Evolutionary conservation across 2,113 vertebrate genomes (phyloP), one percentile per base, ranked within the genome.

Genomic region (Trichomycterus rosablanca): DNA sequence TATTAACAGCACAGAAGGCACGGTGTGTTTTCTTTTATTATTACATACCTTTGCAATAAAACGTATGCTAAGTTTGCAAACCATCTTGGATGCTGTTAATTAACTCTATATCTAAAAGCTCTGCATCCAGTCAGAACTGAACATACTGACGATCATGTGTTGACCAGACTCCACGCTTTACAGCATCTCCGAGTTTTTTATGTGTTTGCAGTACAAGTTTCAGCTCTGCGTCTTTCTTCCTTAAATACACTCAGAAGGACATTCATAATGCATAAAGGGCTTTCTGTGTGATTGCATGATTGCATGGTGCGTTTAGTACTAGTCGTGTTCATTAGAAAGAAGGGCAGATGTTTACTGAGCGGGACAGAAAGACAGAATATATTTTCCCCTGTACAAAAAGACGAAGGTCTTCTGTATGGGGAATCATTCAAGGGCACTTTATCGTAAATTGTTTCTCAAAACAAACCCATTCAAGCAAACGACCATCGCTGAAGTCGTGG

Each of bases 241-340:
- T 69, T 54, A 67, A 66, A 73, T 43, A 35, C 30, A 48, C 24
- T 65, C 24, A 30, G 37, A 59, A 62, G 65, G 23, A 28, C 51
- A 76, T 78, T 49, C 69, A 76, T 74, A 69, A 76, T 73, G 64
- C 66, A 76, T 76, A 34, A 45, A 48, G 52, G n/a, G 45, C 64
- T 62, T 39, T 64, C 48, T 26, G 63, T 37, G 57, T 39, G 50
- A 55, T 16, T 59, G 30, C 22, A 3, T 50, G 40, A 55, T 16
- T 59, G 34, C 23, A 3, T 52, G 40, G 37, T 57, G n/a, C n/a
- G n/a, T 74, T 78, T 56, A 56, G 46, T 64, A 71, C 5, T 11
- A 64, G 66, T 55, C 53, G 55, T 58, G 59, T 48, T 19, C 59
- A 39, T 62, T 66, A 54, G 57, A 28, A 56, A 19, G 44, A 59